These are phyloP conservation scores for Cyclargus thomasi DNA, from an alignment of 1,140 invertebrate species.

Conservation along the genomic window DNA sequence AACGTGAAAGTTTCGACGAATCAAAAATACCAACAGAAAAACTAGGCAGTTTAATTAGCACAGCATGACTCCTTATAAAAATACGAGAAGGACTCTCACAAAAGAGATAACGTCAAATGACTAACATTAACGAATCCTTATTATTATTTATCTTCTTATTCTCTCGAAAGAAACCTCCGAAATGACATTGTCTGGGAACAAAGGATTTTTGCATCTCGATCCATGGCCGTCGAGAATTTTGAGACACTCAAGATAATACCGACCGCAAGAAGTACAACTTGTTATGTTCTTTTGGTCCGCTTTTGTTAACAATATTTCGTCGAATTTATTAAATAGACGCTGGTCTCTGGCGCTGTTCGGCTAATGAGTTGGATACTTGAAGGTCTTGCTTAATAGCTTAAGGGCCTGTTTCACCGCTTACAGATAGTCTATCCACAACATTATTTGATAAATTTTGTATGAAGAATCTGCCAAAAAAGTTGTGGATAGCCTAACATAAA, in stretches of 20 bases:
- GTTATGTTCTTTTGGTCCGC: background rate
- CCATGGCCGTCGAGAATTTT: background rate
- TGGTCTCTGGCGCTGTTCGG: background rate
- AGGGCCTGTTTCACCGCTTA: too few relatives aligned
- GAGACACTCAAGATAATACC: conserved; percentile 10
- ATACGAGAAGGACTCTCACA: background rate
- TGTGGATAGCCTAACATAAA: too few relatives aligned
- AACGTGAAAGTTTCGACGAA: too few relatives aligned
- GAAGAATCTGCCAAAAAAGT: too few relatives aligned
- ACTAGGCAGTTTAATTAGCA: too few relatives aligned
- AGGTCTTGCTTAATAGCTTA: background rate
- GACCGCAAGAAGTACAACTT: background rate
- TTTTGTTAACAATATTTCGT: conserved; percentile 2
- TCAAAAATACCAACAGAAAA: too few relatives aligned
- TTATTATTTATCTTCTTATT: background rate
- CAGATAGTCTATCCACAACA: too few relatives aligned
- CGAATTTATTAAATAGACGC: background rate
- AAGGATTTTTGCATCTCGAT: conserved; percentile 5
- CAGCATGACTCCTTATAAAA: too few relatives aligned
- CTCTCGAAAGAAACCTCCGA: background rate
- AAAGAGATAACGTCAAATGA: background rate
- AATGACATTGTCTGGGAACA: conserved; percentile 8
- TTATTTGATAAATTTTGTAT: too few relatives aligned
- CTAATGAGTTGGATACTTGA: background rate
- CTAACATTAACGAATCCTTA: background rate